A percentile compares a stretch with the other conserved stretches of the same genome.
Evolutionary conservation across 2,797 vertebrate genomes (phyloP).

Genomic region (Todus mexicanus): DNA sequence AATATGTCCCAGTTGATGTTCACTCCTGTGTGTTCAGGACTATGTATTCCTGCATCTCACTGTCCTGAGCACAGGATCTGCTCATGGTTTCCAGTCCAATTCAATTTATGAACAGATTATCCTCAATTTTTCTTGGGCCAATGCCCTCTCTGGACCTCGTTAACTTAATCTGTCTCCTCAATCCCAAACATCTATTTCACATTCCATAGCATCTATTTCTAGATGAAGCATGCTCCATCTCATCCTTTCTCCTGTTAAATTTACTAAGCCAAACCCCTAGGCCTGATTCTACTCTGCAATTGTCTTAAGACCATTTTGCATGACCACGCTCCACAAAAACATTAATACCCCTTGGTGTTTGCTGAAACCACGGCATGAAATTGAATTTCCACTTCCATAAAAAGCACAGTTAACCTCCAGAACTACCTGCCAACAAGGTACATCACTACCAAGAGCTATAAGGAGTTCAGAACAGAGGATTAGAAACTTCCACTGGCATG

Average conservation of each 20-base stretch:
- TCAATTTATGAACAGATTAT: neutral
- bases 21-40: neutral
- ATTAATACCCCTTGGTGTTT: neutral
- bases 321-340: neutral
- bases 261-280: neutral
- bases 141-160: neutral
- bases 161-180: neutral
- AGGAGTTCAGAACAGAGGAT: neutral
- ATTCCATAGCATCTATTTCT: neutral
- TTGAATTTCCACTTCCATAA: neutral
- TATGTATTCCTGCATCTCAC: neutral
- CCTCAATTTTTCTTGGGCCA: neutral
- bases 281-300: neutral
- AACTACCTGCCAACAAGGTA: neutral
- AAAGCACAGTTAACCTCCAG: neutral
- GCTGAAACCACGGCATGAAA: neutral
- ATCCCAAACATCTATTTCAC: neutral
- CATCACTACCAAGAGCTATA: neutral
- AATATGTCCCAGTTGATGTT: neutral
- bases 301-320: neutral
- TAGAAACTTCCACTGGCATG: neutral
- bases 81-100: neutral
- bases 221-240: neutral
- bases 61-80: neutral
- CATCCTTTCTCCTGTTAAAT: neutral